Evolutionary conservation across 2,888 invertebrate genomes (phyloP).

Genomic region (Ectropis crepuscularia): DNA sequence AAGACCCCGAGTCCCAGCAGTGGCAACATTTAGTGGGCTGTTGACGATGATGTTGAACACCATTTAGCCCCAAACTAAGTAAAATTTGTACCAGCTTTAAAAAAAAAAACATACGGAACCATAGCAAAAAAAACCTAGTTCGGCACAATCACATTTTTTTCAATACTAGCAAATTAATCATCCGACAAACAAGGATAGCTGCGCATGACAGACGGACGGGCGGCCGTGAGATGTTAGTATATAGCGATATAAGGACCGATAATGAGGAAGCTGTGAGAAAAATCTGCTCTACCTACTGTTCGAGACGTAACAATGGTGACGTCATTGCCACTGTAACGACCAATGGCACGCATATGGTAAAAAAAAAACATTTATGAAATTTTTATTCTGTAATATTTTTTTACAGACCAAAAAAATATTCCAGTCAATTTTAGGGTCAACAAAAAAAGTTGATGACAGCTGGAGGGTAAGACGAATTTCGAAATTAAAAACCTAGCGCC

Average conservation of each 20-base stretch:
- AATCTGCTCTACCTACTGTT: slow-evolving; percentile 6
- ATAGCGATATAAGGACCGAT: slow-evolving; percentile 44
- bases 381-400: no score
- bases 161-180: slow-evolving; percentile 44
- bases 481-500: no score
- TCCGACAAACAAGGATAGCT: slow-evolving; percentile 49
- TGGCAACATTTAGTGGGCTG: no score
- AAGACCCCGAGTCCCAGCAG: no score
- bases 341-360: neutral
- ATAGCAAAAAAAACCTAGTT: neutral
- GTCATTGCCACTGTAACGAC: neutral
- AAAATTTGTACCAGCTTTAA: neutral
- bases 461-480: no score
- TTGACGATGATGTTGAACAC: no score
- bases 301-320: neutral
- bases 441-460: no score
- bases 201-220: slow-evolving; percentile 60
- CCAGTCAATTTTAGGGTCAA: no score
- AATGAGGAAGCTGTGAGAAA: slow-evolving; percentile 53
- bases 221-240: slow-evolving; percentile 50
- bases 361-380: no score
- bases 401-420: neutral
- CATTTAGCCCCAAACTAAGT: no score
- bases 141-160: slow-evolving; percentile 40
- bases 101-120: slow-evolving; percentile 13